Base-by-base conservation (phyloP, 2,888 invertebrate species). In the Cosmopolites sordidus region DNA sequence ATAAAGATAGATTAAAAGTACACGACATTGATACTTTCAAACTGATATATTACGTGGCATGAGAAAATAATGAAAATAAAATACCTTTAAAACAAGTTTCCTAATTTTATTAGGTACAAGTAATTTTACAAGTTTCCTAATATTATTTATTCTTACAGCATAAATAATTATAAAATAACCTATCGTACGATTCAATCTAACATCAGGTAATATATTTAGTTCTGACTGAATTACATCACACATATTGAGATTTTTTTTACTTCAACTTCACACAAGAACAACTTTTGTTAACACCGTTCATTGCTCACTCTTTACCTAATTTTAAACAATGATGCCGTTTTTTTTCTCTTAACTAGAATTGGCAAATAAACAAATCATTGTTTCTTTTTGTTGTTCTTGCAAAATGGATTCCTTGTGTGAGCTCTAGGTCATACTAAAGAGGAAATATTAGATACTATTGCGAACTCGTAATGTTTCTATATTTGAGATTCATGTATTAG, bases 11-110 rank as follows among this genome's bases (percentile, higher is more conserved):
- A 17, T 44, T 37, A 17, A 45, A 45, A 45, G 37, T 45, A 37
- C 33, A 38, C 38, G 45, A 45, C 45, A 45, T 45, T 45, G 45
- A 45, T 22, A 22, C 37, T 45, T 45, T 45, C 38, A 37, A 37
- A 8, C 17, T 12, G 16, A n/a, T 15, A 9, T 11, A 29, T 30
- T 22, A 22, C 22, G 22, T 22, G 4, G 4, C 8, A 22, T 22
- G 22, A 22, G 22, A 22, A 22, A 22, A 22, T n/a, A 22, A 8
- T 22, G 8, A 22, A 22, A 22, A 22, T 22, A 5, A 22, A 22
- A 22, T 22, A 22, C 8, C 22, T 22, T 8, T 8, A 3, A 22
- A 22, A 8, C 4, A 22, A 8, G 22, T 22, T 22, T 22, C 22
- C 8, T 22, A 22, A 22, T 22, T 22, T 22, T 22, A 22, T 22